Evolutionary conservation across 2,113 vertebrate species (phyloP).

Genomic region (Aldabrachelys gigantea): DNA sequence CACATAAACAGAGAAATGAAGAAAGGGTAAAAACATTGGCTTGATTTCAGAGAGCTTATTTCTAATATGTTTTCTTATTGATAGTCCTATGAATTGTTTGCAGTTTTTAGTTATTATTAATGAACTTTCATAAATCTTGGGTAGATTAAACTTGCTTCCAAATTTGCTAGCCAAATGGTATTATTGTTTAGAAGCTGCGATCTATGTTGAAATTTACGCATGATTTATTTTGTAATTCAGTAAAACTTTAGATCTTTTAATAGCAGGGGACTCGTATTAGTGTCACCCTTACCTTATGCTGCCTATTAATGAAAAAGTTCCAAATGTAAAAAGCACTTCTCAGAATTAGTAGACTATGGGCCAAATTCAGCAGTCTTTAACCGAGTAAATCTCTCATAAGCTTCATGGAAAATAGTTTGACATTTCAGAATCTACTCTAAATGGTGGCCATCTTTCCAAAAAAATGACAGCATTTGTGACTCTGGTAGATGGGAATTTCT

Average conservation of each 20-base stretch:
- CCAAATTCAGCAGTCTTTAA: neutral
- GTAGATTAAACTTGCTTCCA: neutral
- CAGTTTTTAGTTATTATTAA: neutral
- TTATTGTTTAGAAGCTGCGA: neutral
- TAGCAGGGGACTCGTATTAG: neutral
- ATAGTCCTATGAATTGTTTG: neutral
- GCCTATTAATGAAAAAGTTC: neutral
- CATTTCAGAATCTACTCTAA: neutral
- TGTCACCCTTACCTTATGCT: neutral
- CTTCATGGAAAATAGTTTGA: neutral
- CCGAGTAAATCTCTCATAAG: neutral
- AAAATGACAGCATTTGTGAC: neutral
- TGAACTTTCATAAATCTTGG: neutral
- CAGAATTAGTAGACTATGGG: neutral
- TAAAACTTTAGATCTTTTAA: neutral
- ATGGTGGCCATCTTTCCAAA: neutral
- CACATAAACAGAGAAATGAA: neutral
- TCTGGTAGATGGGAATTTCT: neutral
- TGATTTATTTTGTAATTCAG: neutral
- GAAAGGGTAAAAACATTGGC: neutral
- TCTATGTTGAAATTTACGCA: neutral
- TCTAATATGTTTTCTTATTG: neutral
- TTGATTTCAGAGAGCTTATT: neutral
- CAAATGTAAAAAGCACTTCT: neutral
- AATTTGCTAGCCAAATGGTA: neutral